phyloP scores from a whole-genome alignment of 2,113 vertebrate genomes.

The Paracanthobrama guichenoti region DNA sequence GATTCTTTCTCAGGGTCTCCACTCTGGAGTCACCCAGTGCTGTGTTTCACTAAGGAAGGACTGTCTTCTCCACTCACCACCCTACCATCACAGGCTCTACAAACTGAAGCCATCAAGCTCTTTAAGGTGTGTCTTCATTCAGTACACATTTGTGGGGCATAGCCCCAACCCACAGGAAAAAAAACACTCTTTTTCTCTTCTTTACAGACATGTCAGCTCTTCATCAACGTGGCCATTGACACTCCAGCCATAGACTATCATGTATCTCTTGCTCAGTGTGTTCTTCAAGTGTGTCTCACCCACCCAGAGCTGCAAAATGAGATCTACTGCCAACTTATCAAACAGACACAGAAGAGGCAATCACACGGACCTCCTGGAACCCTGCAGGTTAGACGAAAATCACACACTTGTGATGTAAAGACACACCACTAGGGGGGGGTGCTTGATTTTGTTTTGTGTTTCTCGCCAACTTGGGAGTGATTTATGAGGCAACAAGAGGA shows the following conservation, averaged over 20 bases:
- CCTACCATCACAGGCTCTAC: constrained; percentile 92
- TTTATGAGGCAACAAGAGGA: neutral
- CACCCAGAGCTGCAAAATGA: constrained; percentile 97
- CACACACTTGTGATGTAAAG: neutral
- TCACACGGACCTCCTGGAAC: constrained; percentile 84
- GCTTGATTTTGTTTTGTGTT: neutral
- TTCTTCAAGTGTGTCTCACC: constrained; percentile 91
- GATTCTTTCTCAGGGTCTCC: constrained; percentile 79
- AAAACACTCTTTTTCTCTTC: neutral
- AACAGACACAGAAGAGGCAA: constrained; percentile 90
- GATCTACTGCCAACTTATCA: constrained; percentile 95
- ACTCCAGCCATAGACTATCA: constrained; percentile 98
- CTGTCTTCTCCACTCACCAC: constrained; percentile 91
- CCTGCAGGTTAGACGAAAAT: constrained; percentile 82
- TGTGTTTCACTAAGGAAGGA: constrained; percentile 96
- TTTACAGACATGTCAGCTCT: constrained; percentile 93
- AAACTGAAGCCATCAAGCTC: constrained; percentile 96
- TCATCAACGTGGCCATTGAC: constrained; percentile 95
- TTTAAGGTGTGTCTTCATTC: constrained; percentile 84
- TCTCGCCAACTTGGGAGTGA: neutral
- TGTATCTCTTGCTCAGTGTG: constrained; percentile 95
- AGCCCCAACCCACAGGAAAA: neutral
- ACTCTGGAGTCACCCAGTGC: constrained; percentile 88
- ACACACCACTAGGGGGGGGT: constrained; percentile 56
- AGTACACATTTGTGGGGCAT: neutral